Base-by-base conservation (phyloP, 2,888 invertebrate species). In the Cistogaster globosa region DNA sequence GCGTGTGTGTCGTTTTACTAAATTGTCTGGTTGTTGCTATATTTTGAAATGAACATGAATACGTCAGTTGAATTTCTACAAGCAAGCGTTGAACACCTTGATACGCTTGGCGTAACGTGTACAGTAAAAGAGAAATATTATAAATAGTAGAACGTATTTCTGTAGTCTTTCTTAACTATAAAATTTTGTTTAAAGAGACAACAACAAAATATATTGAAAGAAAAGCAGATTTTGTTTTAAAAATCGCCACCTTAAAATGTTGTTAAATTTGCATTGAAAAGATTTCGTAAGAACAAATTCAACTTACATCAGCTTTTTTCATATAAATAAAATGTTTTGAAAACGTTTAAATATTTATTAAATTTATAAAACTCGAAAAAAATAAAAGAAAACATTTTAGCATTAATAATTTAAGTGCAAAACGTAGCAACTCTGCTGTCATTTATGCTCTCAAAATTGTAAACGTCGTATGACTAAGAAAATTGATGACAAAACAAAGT, bases 181-280 rank as follows among this genome's bases (percentile, higher is more conserved):
- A 1, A 8, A 9, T 36, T 60, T 16, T n/a, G n/a, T 36, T 76
- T 78, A 82, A 74, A 81, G 82, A 88, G 88, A n/a, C 20, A 65
- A 32, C 22, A n/a, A 51, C 51, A n/a, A 51, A n/a, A 51, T n/a
- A n/a, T n/a, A 8, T 51, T 51, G 18, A 55, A 45, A 18, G 26
- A 20, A 26, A 26, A 55, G n/a, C 8, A 51, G 72, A 79, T 72
- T 89, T 90, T 89, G 90, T 89, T 89, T 89, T 89, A 90, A 90
- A 84, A 90, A 90, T 90, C 90, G 87, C 81, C 86, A 83, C 74
- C 51, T 84, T 18, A 71, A 71, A 57, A 38, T 69, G 57, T 63
- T 82, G 69, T 87, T 69, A 16, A 62, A 63, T 38, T 14, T 55
- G 53, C 32, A 55, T 76, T 57, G 57, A 86, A 86, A 86, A 86